A percentile compares a stretch with the other conserved stretches of the same genome.
Conservation (phyloP, 2,888 invertebrate genomes). For the Microchrysa polita region DNA sequence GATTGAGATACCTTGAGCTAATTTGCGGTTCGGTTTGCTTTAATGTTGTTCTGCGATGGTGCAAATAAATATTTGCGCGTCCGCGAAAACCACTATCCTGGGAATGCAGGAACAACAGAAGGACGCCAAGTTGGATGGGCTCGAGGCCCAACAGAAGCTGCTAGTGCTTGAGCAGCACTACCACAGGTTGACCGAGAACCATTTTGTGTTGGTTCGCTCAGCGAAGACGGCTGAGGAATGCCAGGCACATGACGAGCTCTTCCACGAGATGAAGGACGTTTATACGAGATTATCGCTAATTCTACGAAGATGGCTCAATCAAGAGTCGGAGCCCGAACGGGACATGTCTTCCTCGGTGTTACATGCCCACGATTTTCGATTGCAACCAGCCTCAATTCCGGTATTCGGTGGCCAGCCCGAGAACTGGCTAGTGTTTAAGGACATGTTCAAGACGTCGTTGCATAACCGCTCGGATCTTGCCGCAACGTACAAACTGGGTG, state of each 20-base stretch:
- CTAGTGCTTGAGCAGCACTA: too few species aligned
- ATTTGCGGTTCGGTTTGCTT: too few species aligned
- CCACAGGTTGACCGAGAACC: neutral
- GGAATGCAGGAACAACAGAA: too few species aligned
- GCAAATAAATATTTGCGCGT: too few species aligned
- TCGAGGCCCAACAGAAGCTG: too few species aligned
- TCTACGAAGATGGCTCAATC: too few species aligned
- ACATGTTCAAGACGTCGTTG: constrained; percentile 3
- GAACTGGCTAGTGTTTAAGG: neutral
- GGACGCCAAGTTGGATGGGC: too few species aligned
- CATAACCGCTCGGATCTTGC: neutral
- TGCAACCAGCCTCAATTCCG: neutral
- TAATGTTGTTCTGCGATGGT: too few species aligned
- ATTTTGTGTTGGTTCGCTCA: neutral
- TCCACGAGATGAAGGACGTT: neutral
- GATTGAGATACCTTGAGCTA: too few species aligned
- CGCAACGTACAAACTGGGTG: neutral
- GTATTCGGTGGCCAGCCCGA: neutral
- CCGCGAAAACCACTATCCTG: too few species aligned
- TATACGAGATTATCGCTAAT: neutral
- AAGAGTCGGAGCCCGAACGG: too few species aligned
- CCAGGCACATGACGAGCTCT: neutral
- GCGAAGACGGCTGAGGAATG: neutral
- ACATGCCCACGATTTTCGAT: neutral
- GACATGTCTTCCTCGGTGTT: too few species aligned